Percentiles rank a stretch among this genome's conserved stretches.
These are phyloP conservation scores for Liparis tanakae DNA, from an alignment of 2,797 vertebrate species.

Conservation along the genomic window DNA sequence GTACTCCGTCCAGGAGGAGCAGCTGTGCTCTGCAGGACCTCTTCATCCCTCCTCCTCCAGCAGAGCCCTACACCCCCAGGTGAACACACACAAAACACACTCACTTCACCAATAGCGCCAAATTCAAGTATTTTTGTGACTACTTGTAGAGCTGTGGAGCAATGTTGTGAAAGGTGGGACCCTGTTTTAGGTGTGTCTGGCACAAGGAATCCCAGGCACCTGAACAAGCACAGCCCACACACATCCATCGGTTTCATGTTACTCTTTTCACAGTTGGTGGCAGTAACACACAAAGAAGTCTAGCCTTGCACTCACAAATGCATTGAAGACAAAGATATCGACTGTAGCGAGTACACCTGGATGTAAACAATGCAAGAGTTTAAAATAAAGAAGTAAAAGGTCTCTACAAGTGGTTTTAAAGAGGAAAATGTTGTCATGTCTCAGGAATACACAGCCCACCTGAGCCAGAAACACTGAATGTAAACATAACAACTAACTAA, in stretches of 20 bases:
- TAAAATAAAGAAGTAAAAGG: background rate
- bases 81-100: constrained; percentile 59
- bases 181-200: background rate
- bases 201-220: background rate
- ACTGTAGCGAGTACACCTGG: background rate
- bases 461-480: background rate
- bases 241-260: background rate
- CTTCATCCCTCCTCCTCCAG: constrained; percentile 96
- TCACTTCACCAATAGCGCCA: background rate
- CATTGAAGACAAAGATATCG: background rate
- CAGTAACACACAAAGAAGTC: background rate
- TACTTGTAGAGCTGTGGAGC: background rate
- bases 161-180: background rate
- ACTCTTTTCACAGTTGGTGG: background rate
- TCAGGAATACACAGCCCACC: background rate
- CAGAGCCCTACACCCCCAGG: constrained; percentile 97
- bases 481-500: background rate
- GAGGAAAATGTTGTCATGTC: background rate
- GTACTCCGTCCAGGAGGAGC: constrained; percentile 95
- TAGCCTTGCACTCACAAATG: background rate
- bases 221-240: background rate
- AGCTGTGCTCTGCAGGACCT: constrained; percentile 98
- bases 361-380: background rate
- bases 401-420: background rate
- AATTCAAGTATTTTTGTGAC: constrained; percentile 1